These are phyloP conservation scores for Odontesthes bonariensis DNA, from an alignment of 2,113 vertebrate species.

Conservation along the genomic window DNA sequence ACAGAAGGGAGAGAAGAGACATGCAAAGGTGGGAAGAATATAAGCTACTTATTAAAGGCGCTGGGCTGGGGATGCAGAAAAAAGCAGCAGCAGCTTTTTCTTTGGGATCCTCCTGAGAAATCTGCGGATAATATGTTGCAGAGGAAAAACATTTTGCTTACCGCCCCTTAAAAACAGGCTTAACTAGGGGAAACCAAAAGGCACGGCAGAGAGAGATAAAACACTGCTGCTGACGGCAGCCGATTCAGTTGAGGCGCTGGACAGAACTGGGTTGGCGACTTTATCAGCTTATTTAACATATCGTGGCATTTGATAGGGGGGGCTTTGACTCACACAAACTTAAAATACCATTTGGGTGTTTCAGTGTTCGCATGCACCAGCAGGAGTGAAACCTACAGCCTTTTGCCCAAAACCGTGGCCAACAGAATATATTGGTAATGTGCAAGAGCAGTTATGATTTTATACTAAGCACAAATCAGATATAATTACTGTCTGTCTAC, in stretches of 20 bases:
- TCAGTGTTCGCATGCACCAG: background rate
- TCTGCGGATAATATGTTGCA: slow-evolving; percentile 72
- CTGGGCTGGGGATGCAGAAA: slow-evolving; percentile 50
- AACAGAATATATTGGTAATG: background rate
- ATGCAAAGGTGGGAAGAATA: slow-evolving; percentile 69
- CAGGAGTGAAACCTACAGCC: background rate
- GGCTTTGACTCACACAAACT: slow-evolving; percentile 22
- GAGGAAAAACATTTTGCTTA: slow-evolving; percentile 78
- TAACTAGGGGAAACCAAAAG: slow-evolving; percentile 62
- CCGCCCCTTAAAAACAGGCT: slow-evolving; percentile 71
- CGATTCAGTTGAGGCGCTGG: slow-evolving; percentile 34
- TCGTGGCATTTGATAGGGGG: slow-evolving; percentile 32
- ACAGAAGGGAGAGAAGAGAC: slow-evolving; percentile 30
- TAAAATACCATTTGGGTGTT: slow-evolving; percentile 30
- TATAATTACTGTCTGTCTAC: background rate
- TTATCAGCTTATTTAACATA: slow-evolving; percentile 53
- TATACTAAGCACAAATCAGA: background rate
- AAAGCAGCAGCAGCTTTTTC: slow-evolving; percentile 65
- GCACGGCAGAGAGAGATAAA: slow-evolving; percentile 61
- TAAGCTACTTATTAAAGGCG: slow-evolving; percentile 76
- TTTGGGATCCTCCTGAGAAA: slow-evolving; percentile 70
- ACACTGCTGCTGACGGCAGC: slow-evolving; percentile 53
- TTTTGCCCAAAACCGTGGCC: background rate
- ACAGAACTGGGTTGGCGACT: slow-evolving; percentile 60
- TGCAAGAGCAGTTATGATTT: background rate